A percentile compares a stretch with the other conserved stretches of the same genome.
These are phyloP conservation scores for Coturnix japonica DNA, from an alignment of 2,113 vertebrate genomes.

Conservation along the genomic window DNA sequence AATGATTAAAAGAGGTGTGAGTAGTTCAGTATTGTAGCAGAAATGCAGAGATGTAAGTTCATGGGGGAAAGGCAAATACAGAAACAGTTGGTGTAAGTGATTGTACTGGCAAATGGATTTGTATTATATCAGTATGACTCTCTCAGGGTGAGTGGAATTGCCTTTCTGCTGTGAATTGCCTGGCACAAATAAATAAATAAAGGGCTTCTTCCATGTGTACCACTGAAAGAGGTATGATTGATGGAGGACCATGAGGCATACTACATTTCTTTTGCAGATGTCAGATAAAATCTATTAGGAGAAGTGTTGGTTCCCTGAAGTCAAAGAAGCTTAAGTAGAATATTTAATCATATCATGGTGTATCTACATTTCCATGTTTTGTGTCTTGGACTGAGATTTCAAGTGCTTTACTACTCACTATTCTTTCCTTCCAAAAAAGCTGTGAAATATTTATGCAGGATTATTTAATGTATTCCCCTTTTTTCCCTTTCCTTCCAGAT, in stretches of 20 bases:
- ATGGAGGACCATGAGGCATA: not conserved
- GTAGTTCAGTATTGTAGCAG: not conserved
- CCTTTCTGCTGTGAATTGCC: constrained; percentile 1
- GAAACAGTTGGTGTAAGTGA: not conserved
- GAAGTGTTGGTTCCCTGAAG: not conserved
- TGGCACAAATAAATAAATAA: not conserved
- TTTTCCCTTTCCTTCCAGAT: not conserved
- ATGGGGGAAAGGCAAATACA: not conserved
- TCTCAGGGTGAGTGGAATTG: not conserved
- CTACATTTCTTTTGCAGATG: not conserved
- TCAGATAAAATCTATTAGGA: not conserved
- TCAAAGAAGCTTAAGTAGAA: not conserved
- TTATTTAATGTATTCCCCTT: not conserved
- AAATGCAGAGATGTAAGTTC: not conserved
- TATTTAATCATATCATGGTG: not conserved
- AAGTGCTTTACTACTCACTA: not conserved
- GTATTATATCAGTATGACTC: not conserved
- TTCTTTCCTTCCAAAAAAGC: not conserved
- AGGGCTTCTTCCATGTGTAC: not conserved
- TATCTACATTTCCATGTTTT: not conserved
- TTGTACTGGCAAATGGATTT: constrained; percentile 4
- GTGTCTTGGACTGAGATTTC: not conserved
- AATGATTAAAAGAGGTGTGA: constrained; percentile 31
- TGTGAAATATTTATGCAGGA: not conserved
- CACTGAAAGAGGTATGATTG: not conserved